Percentiles rank a stretch among this genome's conserved stretches.
Evolutionary conservation across 2,113 vertebrate genomes (phyloP).

Genomic region (Oryzias curvinotus): DNA sequence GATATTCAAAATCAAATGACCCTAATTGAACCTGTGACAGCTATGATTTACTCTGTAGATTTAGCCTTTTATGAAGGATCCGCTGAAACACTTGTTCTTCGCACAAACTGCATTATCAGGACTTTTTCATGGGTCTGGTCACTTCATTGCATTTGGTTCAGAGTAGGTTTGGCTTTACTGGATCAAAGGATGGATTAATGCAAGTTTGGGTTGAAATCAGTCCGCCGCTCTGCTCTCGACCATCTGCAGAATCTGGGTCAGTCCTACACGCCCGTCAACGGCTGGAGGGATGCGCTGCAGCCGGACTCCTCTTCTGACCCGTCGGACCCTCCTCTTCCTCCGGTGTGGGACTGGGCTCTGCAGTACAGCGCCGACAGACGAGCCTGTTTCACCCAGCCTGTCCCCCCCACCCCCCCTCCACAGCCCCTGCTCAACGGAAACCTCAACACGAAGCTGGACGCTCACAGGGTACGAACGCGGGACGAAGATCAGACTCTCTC

Average conservation of each 20-base stretch:
- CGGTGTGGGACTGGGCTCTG: conserved; percentile 89
- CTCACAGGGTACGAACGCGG: conserved; percentile 71
- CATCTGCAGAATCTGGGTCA: conserved; percentile 75
- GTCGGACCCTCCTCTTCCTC: conserved; percentile 54
- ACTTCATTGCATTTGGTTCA: no score
- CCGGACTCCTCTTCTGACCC: conserved; percentile 57
- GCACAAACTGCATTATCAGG: no score
- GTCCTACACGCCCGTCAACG: conserved; percentile 80
- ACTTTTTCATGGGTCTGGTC: no score
- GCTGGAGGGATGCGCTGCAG: conserved; percentile 69
- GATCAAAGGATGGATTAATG: no score
- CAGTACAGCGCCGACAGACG: conserved; percentile 81
- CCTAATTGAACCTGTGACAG: no score
- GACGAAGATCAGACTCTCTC: no score
- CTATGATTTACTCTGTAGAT: no score
- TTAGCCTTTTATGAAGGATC: no score
- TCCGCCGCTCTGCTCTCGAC: not conserved
- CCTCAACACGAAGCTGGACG: conserved; percentile 59
- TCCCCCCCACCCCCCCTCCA: conserved; percentile 27
- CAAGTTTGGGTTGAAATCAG: not conserved
- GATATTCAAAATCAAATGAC: no score
- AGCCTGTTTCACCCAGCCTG: conserved; percentile 80
- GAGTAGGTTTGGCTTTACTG: no score
- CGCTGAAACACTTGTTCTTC: no score
- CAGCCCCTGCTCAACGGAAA: conserved; percentile 70